Evolutionary conservation across 2,113 vertebrate genomes (phyloP).

Genomic region (Rhombomys opimus): DNA sequence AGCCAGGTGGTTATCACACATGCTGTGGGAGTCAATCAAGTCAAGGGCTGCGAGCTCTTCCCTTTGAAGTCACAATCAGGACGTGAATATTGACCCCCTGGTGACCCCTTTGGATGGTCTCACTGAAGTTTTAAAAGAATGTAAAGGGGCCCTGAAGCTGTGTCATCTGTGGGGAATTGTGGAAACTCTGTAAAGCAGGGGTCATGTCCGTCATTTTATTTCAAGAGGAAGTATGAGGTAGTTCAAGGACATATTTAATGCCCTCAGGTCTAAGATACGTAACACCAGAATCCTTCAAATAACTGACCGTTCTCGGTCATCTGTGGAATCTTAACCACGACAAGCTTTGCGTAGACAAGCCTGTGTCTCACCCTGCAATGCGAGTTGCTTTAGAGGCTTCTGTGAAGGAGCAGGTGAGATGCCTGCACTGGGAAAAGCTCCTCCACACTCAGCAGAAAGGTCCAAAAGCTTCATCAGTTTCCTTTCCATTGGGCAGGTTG

Average conservation of each 20-base stretch:
- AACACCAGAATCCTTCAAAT: background rate
- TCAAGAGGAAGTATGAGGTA: background rate
- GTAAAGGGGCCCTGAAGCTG: background rate
- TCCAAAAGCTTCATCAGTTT: background rate
- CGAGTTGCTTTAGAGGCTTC: conserved; percentile 4
- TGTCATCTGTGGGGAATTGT: background rate
- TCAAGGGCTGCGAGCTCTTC: background rate
- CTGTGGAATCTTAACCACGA: background rate
- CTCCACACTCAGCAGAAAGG: background rate
- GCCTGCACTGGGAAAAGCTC: background rate
- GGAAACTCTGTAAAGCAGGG: background rate
- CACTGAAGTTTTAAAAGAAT: background rate
- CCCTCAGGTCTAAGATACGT: background rate
- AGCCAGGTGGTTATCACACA: background rate
- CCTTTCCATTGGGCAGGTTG: background rate
- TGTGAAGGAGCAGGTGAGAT: background rate
- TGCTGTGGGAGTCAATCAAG: background rate
- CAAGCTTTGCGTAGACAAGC: background rate
- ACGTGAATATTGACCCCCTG: background rate
- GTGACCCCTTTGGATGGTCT: background rate
- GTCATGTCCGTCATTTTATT: background rate
- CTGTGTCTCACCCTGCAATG: background rate
- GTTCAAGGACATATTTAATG: background rate
- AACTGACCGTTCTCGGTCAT: background rate
- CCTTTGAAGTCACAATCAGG: background rate